phyloP scores from a whole-genome alignment of 2,113 vertebrate species.

The Electrona antarctica region DNA sequence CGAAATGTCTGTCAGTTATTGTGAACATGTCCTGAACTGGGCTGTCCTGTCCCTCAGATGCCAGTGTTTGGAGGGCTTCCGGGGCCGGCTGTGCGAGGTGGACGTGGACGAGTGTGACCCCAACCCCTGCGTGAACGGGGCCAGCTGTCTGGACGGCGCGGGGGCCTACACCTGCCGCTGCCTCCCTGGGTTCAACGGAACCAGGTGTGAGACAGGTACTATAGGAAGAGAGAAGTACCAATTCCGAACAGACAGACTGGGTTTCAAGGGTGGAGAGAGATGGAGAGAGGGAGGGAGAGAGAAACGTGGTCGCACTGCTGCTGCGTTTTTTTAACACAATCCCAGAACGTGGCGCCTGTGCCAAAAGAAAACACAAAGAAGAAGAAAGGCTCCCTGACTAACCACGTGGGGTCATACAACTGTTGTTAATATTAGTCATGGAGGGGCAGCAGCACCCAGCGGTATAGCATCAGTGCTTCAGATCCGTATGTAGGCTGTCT shows the following conservation, averaged over 20 bases:
- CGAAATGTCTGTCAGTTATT: neutral
- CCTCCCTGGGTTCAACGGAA: slow-evolving; percentile 97
- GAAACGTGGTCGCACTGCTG: neutral
- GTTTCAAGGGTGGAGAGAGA: slow-evolving; percentile 1
- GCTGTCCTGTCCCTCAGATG: slow-evolving; percentile 76
- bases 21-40: too few relatives aligned
- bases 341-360: too few relatives aligned
- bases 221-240: slow-evolving; percentile 58
- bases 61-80: slow-evolving; percentile 87
- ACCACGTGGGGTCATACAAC: too few relatives aligned
- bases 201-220: slow-evolving; percentile 99
- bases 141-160: slow-evolving; percentile 89
- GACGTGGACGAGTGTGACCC: slow-evolving; percentile 92
- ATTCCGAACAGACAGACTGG: too few relatives aligned
- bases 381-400: too few relatives aligned
- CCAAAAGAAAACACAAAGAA: too few relatives aligned
- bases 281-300: neutral
- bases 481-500: too few relatives aligned
- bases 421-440: too few relatives aligned
- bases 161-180: slow-evolving; percentile 92
- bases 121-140: slow-evolving; percentile 91
- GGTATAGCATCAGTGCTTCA: too few relatives aligned
- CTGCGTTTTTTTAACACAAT: too few relatives aligned
- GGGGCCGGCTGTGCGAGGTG: slow-evolving; percentile 85
- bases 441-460: too few relatives aligned